Percentiles rank a stretch among this genome's conserved stretches.
Conservation (phyloP, 2,113 vertebrate genomes). For the Bos javanicus region DNA sequence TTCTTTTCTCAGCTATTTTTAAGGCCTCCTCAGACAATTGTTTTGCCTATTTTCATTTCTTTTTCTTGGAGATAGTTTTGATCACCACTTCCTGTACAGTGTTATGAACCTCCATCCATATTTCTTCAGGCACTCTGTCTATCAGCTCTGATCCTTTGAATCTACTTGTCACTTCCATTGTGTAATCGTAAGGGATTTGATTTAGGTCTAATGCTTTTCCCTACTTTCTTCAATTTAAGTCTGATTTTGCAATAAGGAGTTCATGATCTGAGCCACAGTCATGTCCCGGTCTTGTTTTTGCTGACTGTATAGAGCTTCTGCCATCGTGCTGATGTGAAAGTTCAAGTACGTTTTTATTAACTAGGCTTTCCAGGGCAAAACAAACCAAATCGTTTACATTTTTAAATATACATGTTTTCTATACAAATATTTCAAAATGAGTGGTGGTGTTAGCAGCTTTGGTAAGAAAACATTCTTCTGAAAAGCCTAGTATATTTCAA, state of each 20-base stretch:
- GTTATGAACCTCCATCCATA: neutral
- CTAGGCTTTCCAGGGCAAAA: neutral
- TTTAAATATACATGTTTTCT: neutral
- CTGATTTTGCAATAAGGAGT: neutral
- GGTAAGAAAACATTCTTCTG: neutral
- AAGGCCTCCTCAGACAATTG: neutral
- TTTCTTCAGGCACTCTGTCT: neutral
- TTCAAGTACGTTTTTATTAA: neutral
- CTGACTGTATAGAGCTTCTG: neutral
- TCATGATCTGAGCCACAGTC: neutral
- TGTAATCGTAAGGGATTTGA: neutral
- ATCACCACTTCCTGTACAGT: neutral
- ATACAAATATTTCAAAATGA: neutral
- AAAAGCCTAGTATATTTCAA: neutral
- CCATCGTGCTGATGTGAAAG: neutral
- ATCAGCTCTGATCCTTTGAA: neutral
- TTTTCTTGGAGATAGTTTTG: neutral
- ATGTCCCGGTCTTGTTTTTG: neutral
- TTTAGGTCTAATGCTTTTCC: neutral
- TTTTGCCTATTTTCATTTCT: neutral
- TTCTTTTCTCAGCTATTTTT: neutral
- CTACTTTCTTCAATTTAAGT: neutral
- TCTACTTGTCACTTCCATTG: neutral
- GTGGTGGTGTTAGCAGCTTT: neutral
- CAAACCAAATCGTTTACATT: neutral